Percentiles rank a stretch among this genome's conserved stretches.
phyloP scores from a whole-genome alignment of 2,113 vertebrate genomes.

The zebrafish (Danio rerio) region GRCz12tu NC_133189.1:29661501-29662000 shows the following conservation, averaged over 20 bases:
- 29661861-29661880: constrained; percentile 13
- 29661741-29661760: constrained; percentile 4
- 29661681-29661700: background rate
- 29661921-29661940: constrained; percentile 12
- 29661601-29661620: background rate
- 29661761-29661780: background rate
- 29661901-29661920: background rate
- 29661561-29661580: background rate
- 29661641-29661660: background rate
- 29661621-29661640: background rate
- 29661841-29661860: background rate
- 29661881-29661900: constrained; percentile 11
- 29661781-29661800: background rate
- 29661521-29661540: background rate
- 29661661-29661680: background rate
- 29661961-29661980: background rate
- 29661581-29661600: constrained; percentile 13
- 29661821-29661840: background rate
- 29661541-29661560: background rate
- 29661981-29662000: constrained; percentile 8
- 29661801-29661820: background rate
- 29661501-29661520: background rate
- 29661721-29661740: constrained; percentile 1
- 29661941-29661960: background rate
- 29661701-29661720: constrained; percentile 5